phyloP scores from a whole-genome alignment of 2,113 vertebrate species.

The Cygnus buccinator region DNA sequence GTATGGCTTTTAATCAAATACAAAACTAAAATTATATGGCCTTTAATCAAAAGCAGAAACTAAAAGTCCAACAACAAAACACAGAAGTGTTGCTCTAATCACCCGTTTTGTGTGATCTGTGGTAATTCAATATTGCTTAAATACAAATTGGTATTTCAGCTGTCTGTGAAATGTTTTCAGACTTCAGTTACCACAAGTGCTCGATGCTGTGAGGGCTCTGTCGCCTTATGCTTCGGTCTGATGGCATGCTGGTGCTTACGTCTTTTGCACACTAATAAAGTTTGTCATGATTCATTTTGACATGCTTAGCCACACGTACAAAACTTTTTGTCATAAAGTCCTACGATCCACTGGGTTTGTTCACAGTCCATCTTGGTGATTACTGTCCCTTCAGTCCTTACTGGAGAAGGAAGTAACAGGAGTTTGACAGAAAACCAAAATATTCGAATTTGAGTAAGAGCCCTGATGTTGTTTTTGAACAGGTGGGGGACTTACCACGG shows the following conservation, averaged over 20 bases:
- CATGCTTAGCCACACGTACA: neutral
- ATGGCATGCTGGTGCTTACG: neutral
- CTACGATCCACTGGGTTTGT: neutral
- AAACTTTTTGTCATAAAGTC: neutral
- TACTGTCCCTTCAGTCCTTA: neutral
- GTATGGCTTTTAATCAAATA: neutral
- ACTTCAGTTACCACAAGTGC: neutral
- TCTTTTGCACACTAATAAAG: neutral
- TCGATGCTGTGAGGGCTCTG: neutral
- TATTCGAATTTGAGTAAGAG: fast-evolving
- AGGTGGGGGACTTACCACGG: neutral
- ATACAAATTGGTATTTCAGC: neutral
- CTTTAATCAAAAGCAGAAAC: neutral
- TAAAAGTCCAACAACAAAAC: neutral
- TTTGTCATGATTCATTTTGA: neutral
- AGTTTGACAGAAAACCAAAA: neutral
- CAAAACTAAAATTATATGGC: neutral
- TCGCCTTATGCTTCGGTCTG: neutral
- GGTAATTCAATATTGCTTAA: conserved; percentile 23
- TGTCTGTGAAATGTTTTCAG: conserved; percentile 9
- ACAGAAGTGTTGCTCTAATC: neutral
- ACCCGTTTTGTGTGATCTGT: neutral
- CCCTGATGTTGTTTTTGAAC: neutral
- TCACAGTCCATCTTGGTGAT: neutral
- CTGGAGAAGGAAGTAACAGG: neutral